Percentiles rank a stretch among this genome's conserved stretches.
Conservation (phyloP, 2,888 invertebrate genomes). For the Teleogryllus oceanicus region DNA sequence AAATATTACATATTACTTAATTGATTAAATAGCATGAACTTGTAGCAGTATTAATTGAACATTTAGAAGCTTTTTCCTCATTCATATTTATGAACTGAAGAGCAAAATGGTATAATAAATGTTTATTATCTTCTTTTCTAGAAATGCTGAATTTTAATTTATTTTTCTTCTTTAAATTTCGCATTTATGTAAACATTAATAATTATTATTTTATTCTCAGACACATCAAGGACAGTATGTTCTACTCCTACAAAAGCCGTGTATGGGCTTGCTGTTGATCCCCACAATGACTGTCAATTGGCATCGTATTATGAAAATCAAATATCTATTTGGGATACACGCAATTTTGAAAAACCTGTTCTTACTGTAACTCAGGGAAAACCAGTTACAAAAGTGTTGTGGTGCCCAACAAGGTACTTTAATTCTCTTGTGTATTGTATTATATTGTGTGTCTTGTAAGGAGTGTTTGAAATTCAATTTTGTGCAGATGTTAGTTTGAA, state of each 20-base stretch:
- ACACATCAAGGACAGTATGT: constrained; percentile 65
- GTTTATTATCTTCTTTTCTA: background rate
- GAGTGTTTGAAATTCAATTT: no score
- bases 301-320: constrained; percentile 81
- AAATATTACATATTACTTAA: no score
- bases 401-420: constrained; percentile 80
- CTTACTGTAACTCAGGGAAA: constrained; percentile 66
- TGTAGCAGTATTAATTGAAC: no score
- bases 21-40: no score
- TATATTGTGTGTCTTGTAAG: no score
- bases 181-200: background rate
- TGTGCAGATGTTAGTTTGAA: no score
- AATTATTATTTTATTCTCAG: constrained; percentile 48
- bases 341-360: constrained; percentile 81
- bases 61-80: no score
- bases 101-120: background rate
- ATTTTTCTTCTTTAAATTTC: background rate
- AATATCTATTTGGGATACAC: constrained; percentile 82
- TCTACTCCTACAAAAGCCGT: constrained; percentile 76
- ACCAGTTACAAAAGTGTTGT: constrained; percentile 70
- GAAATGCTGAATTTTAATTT: background rate
- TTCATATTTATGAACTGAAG: no score
- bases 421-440: no score
- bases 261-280: constrained; percentile 76
- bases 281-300: constrained; percentile 70